These are phyloP conservation scores for Sporophila hypoxantha DNA, from an alignment of 2,113 vertebrate genomes.

Conservation along the genomic window DNA sequence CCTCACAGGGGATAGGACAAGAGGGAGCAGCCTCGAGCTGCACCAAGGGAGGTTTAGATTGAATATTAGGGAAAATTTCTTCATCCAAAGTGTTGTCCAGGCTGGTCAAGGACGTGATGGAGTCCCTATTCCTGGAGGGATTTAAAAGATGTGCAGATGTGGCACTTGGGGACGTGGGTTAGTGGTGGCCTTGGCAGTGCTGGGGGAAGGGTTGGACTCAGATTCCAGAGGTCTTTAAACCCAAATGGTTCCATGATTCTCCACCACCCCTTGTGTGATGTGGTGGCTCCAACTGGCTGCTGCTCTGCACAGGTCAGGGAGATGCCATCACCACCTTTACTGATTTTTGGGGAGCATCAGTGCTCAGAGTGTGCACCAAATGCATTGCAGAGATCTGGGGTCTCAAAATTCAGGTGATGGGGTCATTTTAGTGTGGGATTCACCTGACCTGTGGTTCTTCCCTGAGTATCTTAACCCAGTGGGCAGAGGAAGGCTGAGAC, in stretches of 20 bases:
- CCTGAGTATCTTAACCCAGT: neutral
- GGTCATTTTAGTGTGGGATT: neutral
- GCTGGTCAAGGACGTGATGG: neutral
- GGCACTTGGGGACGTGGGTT: neutral
- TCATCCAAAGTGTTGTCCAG: neutral
- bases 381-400: neutral
- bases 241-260: neutral
- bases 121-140: neutral
- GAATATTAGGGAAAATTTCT: neutral
- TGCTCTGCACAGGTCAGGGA: neutral
- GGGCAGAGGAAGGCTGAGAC: neutral
- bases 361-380: neutral
- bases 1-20: fast-evolving
- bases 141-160: neutral
- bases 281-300: neutral
- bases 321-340: neutral
- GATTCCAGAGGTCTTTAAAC: neutral
- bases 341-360: neutral
- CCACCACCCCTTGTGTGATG: neutral
- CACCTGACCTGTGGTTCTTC: neutral
- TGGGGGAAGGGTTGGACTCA: neutral
- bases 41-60: neutral
- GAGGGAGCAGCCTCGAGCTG: neutral
- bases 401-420: neutral
- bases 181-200: neutral